These are phyloP conservation scores for Pachyramphus minor DNA, from an alignment of 2,113 vertebrate genomes.

Conservation along the genomic window DNA sequence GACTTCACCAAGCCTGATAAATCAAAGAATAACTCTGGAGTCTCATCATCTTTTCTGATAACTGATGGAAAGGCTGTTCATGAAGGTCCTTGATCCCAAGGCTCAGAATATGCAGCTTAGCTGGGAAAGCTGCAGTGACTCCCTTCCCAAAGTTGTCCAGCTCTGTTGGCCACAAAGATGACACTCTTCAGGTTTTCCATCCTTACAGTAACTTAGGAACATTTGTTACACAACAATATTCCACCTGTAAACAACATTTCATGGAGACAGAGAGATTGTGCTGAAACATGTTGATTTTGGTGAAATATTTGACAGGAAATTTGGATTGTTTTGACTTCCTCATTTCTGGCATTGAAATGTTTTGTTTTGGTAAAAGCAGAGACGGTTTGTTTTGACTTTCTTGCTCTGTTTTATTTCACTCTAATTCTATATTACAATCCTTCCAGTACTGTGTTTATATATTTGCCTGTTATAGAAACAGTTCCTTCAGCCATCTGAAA, in stretches of 20 bases:
- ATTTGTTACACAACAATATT: background rate
- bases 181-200: background rate
- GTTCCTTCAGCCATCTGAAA: constrained; percentile 3
- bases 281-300: background rate
- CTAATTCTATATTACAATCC: background rate
- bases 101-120: background rate
- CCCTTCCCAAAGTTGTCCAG: background rate
- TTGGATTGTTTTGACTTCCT: constrained; percentile 7
- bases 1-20: background rate
- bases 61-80: background rate
- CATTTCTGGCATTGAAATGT: background rate
- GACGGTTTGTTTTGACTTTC: background rate
- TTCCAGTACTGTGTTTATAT: background rate
- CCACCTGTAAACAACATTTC: background rate
- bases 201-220: background rate
- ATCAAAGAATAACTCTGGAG: background rate
- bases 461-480: background rate
- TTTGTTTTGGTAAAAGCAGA: background rate
- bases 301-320: background rate
- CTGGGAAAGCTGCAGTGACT: background rate
- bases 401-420: constrained; percentile 9
- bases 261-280: rapidly evolving
- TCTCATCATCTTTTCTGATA: background rate
- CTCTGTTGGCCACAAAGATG: background rate
- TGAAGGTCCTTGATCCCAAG: background rate